phyloP scores from a whole-genome alignment of 2,888 invertebrate genomes.

The Tillus elongatus region DNA sequence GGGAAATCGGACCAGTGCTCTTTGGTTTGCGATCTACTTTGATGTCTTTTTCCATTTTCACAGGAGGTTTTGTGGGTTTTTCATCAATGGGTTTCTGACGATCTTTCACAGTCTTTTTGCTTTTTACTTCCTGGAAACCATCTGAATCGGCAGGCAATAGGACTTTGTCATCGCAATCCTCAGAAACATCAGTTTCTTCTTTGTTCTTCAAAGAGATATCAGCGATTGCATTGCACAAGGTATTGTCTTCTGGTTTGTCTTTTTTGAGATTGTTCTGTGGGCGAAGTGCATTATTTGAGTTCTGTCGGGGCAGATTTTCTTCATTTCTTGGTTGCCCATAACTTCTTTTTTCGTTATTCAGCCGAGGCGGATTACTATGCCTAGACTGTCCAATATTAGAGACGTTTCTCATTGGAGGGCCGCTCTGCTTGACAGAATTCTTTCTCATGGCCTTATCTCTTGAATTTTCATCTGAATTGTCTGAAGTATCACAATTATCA shows the following conservation, averaged over 20 bases:
- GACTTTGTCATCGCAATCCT: slow-evolving; percentile 35
- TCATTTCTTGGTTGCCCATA: slow-evolving; percentile 21
- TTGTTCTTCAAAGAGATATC: slow-evolving; percentile 39
- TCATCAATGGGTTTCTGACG: slow-evolving; percentile 39
- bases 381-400: slow-evolving; percentile 24
- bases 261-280: slow-evolving; percentile 35
- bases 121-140: slow-evolving; percentile 78
- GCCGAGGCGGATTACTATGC: slow-evolving; percentile 28
- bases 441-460: slow-evolving; percentile 32
- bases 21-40: slow-evolving; percentile 21
- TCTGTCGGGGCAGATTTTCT: slow-evolving; percentile 29
- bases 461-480: slow-evolving; percentile 58
- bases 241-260: slow-evolving; percentile 44
- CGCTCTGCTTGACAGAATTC: slow-evolving; percentile 19
- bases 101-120: slow-evolving; percentile 66
- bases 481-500: slow-evolving; percentile 50
- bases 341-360: slow-evolving; percentile 30
- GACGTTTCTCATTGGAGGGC: slow-evolving; percentile 26
- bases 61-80: slow-evolving; percentile 27
- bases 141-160: slow-evolving; percentile 48
- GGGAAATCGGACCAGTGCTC: slow-evolving; percentile 24
- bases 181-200: slow-evolving; percentile 31
- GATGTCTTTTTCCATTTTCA: slow-evolving; percentile 30
- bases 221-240: slow-evolving; percentile 46
- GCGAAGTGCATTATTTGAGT: slow-evolving; percentile 33